Base-by-base conservation (phyloP, 2,113 vertebrate genomes). In the Oncorhynchus gorbuscha region DNA sequence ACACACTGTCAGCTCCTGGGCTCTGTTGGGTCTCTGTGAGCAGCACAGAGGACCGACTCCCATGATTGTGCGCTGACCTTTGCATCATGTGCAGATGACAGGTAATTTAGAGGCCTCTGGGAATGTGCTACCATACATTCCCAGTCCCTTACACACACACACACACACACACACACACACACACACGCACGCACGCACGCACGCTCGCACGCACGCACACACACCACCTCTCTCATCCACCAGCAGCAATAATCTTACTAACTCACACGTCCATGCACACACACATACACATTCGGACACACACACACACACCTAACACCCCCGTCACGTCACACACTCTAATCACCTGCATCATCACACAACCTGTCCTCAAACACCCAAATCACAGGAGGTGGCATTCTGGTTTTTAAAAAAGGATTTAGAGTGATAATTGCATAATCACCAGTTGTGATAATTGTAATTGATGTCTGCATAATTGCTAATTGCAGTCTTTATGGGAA, bases 1-100 rank as follows among this genome's bases (percentile, higher is more conserved):
- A 91, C 90, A 89, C 81, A 80, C 86, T 87, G 90, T 90, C 90
- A 90, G 89, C 89, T 89, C 80, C 89, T 87, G 89, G 91, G 90
- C 89, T 84, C 84, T 88, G 84, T 87, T 28, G 82, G 68, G 39
- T 32, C 24, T 67, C 24, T 73, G 87, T 88, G 85, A 12, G 80
- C 69, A 79, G 89, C 86, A 72, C 28, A 5, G 30, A 35, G 30
- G 92, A 92, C 91, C 93, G 94, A 93, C 85, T 93, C 93, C 93
- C 90, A 88, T 91, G 93, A 95, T 93, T 96, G 95, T 94, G 92
- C 92, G 91, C 94, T 95, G 95, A 95, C 93, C 83, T 87, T 91
- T 92, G 92, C 89, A 88, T 92, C 87, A 92, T 89, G 92, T 83
- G 89, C 93, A 94, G 95, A 90, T 94, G 95, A 95, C 95, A 94